phyloP scores from a whole-genome alignment of 2,888 invertebrate species.

The Sialis fuliginosa region DNA sequence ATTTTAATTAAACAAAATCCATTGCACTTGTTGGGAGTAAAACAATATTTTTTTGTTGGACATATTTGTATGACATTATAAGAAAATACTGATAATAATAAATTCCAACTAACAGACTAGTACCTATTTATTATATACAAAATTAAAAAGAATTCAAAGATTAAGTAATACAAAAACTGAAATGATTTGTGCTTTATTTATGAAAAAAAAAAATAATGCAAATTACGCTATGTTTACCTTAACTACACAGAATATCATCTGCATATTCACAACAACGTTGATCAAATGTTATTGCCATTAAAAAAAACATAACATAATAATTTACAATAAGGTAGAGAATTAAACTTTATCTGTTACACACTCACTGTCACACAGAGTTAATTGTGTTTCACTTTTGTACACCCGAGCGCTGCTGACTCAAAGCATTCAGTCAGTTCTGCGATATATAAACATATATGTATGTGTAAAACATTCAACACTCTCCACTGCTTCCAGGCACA shows the following conservation, averaged over 20 bases:
- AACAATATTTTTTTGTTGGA: too few relatives aligned
- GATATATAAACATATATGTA: too few relatives aligned
- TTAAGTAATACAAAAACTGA: not conserved
- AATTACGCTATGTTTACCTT: constrained; percentile 34
- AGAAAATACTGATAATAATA: too few relatives aligned
- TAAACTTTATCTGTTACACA: not conserved
- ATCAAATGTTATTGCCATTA: constrained; percentile 2
- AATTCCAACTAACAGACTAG: too few relatives aligned
- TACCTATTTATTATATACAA: too few relatives aligned
- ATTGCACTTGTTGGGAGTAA: too few relatives aligned
- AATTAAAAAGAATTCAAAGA: not conserved
- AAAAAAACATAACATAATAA: constrained; percentile 1
- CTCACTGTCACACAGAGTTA: not conserved
- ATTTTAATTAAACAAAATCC: too few relatives aligned
- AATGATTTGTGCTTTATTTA: constrained; percentile 40
- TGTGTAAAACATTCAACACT: too few relatives aligned
- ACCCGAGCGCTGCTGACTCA: too few relatives aligned
- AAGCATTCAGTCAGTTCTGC: too few relatives aligned
- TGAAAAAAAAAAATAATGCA: constrained; percentile 45
- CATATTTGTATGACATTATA: too few relatives aligned
- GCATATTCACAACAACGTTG: not conserved
- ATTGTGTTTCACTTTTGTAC: not conserved
- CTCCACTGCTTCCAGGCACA: too few relatives aligned
- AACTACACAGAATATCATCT: not conserved
- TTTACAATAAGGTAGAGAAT: constrained; percentile 1